Base-by-base conservation (phyloP, 2,113 vertebrate species). In the Grammomys dolichurus region DNA sequence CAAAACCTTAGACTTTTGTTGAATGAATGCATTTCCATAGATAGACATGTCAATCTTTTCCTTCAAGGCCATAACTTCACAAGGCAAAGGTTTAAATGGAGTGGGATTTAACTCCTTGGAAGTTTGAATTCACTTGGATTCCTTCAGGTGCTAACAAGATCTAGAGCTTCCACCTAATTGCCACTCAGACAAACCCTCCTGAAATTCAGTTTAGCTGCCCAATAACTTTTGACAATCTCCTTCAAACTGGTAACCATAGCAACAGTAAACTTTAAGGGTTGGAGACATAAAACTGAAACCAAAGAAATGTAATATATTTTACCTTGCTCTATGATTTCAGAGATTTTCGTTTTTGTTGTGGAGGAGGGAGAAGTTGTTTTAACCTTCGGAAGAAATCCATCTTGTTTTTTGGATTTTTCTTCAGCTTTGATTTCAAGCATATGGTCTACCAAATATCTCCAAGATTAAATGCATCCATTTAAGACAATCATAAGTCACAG, bases 401-500 rank as follows among this genome's bases (percentile, higher is more conserved):
- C 87, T 85, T 11, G 84, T 82, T 26, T 69, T 51, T 78, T 69
- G 28, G 76, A 65, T 43, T 80, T 93, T 95, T 92, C 89, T 77
- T 85, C 80, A 91, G 80, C 48, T 95, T 94, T 89, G 75, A 94
- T 76, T 63, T 46, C 14, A 90, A 65, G 16, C 24, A 28, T 81
- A 87, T 72, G 60, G n/a, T 89, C 56, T 93, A 93, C 51, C 94
- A 95, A 91, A 84, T 76, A 46, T 20, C 70, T 93, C 63, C 43
- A 90, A 82, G 87, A 90, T 85, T 86, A 80, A 93, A 90, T 28
- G 13, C 40, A 85, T 87, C 87, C 70, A 94, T 80, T 80, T 92
- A 89, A 96, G 69, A 92, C 89, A 91, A 94, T 67, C 31, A 31
- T 56, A 92, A 95, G 73, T 87, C 91, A 77, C 84, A 94, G 87